Percentiles rank a stretch among this genome's conserved stretches.
phyloP scores from a whole-genome alignment of 2,113 vertebrate genomes.

The Bolborhynchus lineola region DNA sequence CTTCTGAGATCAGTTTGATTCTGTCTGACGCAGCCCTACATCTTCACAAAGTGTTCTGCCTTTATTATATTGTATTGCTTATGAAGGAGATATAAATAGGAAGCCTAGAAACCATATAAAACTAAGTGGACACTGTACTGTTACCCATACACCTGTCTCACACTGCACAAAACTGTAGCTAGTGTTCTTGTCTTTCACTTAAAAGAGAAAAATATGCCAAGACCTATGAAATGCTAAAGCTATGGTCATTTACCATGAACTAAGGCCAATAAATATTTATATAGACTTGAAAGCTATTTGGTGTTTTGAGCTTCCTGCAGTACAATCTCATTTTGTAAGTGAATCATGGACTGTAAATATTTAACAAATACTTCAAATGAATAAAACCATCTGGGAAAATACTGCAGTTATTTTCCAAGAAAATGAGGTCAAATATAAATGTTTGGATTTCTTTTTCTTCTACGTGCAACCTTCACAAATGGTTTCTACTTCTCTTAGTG shows the following conservation, averaged over 20 bases:
- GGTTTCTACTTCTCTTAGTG: background rate
- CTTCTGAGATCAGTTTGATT: background rate
- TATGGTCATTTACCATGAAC: background rate
- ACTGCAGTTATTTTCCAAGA: background rate
- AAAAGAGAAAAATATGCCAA: background rate
- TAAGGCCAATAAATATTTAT: background rate
- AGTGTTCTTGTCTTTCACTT: background rate
- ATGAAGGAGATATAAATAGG: background rate
- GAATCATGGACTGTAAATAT: background rate
- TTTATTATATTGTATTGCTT: background rate
- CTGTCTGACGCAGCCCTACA: background rate
- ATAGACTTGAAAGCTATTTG: background rate
- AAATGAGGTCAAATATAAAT: background rate
- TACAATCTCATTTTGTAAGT: background rate
- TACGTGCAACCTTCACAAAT: background rate
- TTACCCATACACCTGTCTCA: background rate
- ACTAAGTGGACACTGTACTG: background rate
- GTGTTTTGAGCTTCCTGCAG: background rate
- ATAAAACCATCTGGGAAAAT: background rate
- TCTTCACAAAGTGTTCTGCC: background rate
- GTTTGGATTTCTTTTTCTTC: background rate
- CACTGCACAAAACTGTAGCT: background rate
- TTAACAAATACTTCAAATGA: background rate
- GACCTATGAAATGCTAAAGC: background rate
- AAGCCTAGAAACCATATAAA: background rate